phyloP scores from a whole-genome alignment of 2,888 invertebrate species.

The Tachina lurida region DNA sequence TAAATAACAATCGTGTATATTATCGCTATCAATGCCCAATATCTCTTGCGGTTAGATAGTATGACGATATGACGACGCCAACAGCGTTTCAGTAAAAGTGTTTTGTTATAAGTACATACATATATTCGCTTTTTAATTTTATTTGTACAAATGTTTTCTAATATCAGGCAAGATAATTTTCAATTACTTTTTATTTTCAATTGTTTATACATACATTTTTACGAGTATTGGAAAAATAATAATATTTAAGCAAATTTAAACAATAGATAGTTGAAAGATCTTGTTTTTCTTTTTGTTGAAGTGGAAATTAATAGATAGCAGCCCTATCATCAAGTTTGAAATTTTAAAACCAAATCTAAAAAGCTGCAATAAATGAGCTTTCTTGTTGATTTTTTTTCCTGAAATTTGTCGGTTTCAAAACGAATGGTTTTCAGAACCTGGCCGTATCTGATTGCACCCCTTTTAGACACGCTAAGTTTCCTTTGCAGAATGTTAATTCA shows the following conservation, averaged over 20 bases:
- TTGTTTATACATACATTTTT: background rate
- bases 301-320: constrained; percentile 5
- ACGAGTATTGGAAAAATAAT: background rate
- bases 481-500: too few species aligned
- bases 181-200: constrained; percentile 23
- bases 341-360: too few species aligned
- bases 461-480: background rate
- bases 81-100: background rate
- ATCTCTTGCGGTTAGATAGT: background rate
- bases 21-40: background rate
- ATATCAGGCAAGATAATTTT: background rate
- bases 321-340: too few species aligned
- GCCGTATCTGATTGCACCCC: too few species aligned
- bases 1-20: too few species aligned
- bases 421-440: too few species aligned
- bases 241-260: background rate
- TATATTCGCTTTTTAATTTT: background rate
- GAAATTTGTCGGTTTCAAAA: too few species aligned
- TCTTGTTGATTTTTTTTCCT: too few species aligned
- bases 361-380: too few species aligned
- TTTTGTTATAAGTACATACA: background rate
- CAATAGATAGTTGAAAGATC: background rate
- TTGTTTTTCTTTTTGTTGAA: background rate
- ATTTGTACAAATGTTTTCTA: background rate
- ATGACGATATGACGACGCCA: background rate